phyloP scores from a whole-genome alignment of 2,797 vertebrate species.

The Leuciscus waleckii region DNA sequence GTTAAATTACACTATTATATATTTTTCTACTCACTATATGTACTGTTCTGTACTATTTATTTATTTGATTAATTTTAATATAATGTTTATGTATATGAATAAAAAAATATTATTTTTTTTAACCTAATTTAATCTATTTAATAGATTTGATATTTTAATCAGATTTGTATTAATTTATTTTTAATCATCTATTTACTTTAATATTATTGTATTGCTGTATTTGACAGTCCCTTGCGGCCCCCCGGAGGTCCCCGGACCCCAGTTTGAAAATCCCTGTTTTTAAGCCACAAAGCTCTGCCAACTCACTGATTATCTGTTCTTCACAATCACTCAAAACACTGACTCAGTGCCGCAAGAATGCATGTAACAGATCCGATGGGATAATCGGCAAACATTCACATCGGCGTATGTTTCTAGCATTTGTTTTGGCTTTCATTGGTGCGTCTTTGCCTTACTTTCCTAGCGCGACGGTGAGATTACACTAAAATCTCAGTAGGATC shows the following conservation, averaged over 20 bases:
- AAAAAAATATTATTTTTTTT: too few species aligned
- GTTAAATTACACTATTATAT: too few species aligned
- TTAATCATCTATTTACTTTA: too few species aligned
- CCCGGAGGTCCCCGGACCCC: too few species aligned
- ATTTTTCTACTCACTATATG: too few species aligned
- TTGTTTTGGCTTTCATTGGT: neutral
- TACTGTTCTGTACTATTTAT: too few species aligned
- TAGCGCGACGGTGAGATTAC: neutral
- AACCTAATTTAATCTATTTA: too few species aligned
- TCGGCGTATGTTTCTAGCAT: neutral
- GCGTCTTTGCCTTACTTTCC: neutral
- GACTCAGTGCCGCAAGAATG: neutral
- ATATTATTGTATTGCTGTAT: neutral
- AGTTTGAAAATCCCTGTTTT: neutral
- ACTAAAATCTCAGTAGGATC: constrained; percentile 55
- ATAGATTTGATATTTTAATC: too few species aligned
- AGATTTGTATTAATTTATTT: too few species aligned
- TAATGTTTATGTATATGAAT: too few species aligned
- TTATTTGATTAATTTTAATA: too few species aligned
- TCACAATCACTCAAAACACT: neutral
- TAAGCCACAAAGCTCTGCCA: neutral
- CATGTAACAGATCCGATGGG: neutral
- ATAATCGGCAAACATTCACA: neutral
- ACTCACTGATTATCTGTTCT: neutral
- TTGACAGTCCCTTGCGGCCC: neutral